phyloP scores from a whole-genome alignment of 92 coral and sea anemone species.

The Phymanthus crucifer region DNA sequence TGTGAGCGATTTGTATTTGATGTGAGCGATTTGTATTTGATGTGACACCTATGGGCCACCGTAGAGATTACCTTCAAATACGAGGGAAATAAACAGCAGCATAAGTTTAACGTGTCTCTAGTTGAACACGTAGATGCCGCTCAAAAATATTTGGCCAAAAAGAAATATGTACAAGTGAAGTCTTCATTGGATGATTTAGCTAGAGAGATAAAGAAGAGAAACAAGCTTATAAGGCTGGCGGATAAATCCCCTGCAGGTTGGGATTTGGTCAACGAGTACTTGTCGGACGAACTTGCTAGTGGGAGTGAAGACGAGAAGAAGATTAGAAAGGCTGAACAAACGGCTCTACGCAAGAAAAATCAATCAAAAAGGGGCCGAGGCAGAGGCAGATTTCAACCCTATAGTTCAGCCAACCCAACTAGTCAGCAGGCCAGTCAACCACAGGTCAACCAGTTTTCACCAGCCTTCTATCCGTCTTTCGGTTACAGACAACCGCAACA shows the following conservation, averaged over 20 bases:
- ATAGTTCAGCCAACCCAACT: background rate
- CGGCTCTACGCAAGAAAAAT: constrained; percentile 34
- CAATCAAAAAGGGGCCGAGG: constrained; percentile 9
- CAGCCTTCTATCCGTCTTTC: background rate
- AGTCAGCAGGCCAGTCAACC: background rate
- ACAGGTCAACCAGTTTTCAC: background rate
- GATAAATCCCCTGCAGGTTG: constrained; percentile 42
- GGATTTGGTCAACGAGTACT: constrained; percentile 42
- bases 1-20: too few species aligned
- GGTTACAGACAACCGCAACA: too few species aligned
- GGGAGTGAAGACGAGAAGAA: constrained; percentile 48
- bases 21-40: too few species aligned
- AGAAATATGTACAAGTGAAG: constrained; percentile 4
- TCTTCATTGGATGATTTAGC: constrained; percentile 22
- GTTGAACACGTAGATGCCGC: constrained; percentile 30
- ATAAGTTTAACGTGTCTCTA: constrained; percentile 17
- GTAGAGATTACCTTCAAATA: constrained; percentile 21
- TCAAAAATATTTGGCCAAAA: background rate
- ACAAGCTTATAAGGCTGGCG: constrained; percentile 38
- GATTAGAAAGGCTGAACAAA: constrained; percentile 35
- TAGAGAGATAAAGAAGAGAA: constrained; percentile 37
- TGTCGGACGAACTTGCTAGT: constrained; percentile 49
- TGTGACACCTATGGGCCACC: too few species aligned
- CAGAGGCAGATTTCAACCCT: constrained; percentile 13
- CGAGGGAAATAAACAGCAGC: constrained; percentile 44